Evolutionary conservation across 1,140 invertebrate genomes (phyloP), one percentile per base, ranked within the genome.

Genomic region (Drosophila saltans): DNA sequence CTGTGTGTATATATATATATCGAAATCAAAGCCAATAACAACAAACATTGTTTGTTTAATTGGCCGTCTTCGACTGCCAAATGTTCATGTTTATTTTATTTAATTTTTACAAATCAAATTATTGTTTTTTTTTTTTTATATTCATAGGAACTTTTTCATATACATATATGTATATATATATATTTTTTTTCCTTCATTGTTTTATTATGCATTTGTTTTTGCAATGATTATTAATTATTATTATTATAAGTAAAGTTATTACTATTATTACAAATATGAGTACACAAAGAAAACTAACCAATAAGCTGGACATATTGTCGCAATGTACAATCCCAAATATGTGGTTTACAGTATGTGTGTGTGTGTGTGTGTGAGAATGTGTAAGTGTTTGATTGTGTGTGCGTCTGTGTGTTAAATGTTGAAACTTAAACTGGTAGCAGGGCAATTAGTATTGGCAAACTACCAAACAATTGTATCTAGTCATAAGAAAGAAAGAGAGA

Each of bases 31-130:
- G 62, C 71, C 72, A 69, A 59, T 36, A 65, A 56, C 16, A 64
- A 55, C 59, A 57, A 67, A 56, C 64, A 36, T 67, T 61, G 57
- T 71, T 61, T 43, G 39, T 59, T 56, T 62, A 62, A 36, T 55
- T 68, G 71, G 56, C 43, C 59, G 45, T 70, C 45, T 74, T 78
- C 64, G 80, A 82, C 80, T 81, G 80, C 80, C 75, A 82, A 82
- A 82, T 75, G 68, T 81, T 74, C 64, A 81, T 43, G 74, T 78
- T 41, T 24, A 65, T 36, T 66, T 45, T 24, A 65, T 36, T 66
- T 45, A 66, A 66, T 62, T 78, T 77, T 77, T 66, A 77, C 24
- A 43, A 45, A 9, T 70, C 48, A 8, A 43, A 36, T 72, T 71
- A 69, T 68, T 75, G 63, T 66, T 81, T 81, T 57, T 63, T 60